Evolutionary conservation across 1,140 invertebrate genomes (phyloP).

Genomic region (Halesus radiatus): DNA sequence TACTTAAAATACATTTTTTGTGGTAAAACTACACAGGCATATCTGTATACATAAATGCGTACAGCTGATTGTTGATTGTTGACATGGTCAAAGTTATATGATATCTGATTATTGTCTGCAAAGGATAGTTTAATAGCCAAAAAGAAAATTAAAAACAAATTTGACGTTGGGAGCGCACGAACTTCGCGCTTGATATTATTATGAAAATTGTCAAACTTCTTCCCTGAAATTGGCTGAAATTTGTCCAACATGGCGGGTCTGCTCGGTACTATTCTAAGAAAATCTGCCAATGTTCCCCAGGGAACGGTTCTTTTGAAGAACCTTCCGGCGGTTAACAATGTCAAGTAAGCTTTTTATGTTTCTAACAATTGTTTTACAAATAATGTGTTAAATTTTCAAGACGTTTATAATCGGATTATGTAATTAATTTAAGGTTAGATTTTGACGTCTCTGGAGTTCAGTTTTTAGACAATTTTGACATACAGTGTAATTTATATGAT

Average conservation of each 20-base stretch:
- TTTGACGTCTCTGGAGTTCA: neutral
- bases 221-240: neutral
- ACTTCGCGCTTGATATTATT: conserved; percentile 45
- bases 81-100: too few relatives aligned
- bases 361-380: conserved; percentile 13
- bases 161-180: conserved; percentile 24
- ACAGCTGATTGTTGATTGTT: too few relatives aligned
- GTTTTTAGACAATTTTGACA: neutral
- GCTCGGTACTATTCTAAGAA: conserved; percentile 68
- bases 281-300: conserved; percentile 63
- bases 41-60: too few relatives aligned
- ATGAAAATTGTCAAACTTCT: conserved; percentile 38
- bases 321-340: conserved; percentile 66
- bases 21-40: too few relatives aligned
- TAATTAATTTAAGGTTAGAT: conserved; percentile 58
- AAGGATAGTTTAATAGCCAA: neutral
- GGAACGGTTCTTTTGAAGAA: conserved; percentile 61
- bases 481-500: neutral
- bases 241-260: conserved; percentile 65
- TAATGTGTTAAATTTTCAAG: neutral
- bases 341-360: conserved; percentile 62
- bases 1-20: too few relatives aligned
- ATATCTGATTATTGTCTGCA: too few relatives aligned
- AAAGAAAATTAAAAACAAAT: neutral
- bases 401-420: conserved; percentile 61